Conservation (phyloP, 2,888 invertebrate genomes). For the Erebia aethiops region DNA sequence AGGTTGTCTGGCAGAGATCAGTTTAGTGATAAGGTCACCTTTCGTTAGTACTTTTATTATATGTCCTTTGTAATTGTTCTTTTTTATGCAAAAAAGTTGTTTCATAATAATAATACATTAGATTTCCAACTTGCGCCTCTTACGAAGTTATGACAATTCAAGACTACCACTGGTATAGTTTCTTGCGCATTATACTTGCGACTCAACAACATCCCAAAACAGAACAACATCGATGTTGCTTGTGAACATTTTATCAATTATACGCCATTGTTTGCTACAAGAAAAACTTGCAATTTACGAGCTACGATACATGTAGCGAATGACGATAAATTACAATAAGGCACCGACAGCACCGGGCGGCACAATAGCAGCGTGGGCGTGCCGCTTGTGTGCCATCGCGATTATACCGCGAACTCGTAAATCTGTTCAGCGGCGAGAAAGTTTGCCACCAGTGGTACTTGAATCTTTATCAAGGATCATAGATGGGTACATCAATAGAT, state of each 20-base stretch:
- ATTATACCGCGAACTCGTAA: constrained; percentile 21
- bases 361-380: constrained; percentile 35
- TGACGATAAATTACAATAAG: constrained; percentile 41
- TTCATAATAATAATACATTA: too few relatives aligned
- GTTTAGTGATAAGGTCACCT: too few relatives aligned
- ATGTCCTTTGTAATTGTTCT: too few relatives aligned
- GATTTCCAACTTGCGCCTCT: too few relatives aligned
- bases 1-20: too few relatives aligned
- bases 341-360: constrained; percentile 26
- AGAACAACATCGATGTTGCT: background rate
- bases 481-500: background rate
- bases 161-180: too few relatives aligned
- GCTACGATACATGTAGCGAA: constrained; percentile 15
- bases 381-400: constrained; percentile 20
- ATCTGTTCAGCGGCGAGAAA: constrained; percentile 20
- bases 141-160: too few relatives aligned
- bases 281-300: constrained; percentile 22
- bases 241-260: background rate
- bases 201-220: background rate
- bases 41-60: too few relatives aligned
- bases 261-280: background rate
- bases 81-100: too few relatives aligned
- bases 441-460: constrained; percentile 10
- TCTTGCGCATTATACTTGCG: background rate
- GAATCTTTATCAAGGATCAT: background rate